Evolutionary conservation across 2,113 vertebrate genomes (phyloP).

Genomic region (Lipophrys pholis): DNA sequence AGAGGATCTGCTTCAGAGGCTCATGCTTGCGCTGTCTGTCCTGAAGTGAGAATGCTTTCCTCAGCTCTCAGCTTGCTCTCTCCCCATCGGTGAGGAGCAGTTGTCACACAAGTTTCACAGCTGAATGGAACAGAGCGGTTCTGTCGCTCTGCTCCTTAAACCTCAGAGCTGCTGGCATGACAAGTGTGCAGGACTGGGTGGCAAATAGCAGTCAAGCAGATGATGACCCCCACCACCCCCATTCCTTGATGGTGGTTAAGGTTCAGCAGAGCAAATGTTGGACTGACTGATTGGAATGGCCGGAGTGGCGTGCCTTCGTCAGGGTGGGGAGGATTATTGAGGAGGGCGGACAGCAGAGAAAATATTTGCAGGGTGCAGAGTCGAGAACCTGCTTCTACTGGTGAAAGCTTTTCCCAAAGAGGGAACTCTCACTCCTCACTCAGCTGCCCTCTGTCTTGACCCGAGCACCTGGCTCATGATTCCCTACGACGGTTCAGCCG

Average conservation of each 20-base stretch:
- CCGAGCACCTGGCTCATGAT: constrained; percentile 49
- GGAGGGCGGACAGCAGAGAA: constrained; percentile 59
- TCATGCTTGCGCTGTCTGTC: constrained; percentile 19
- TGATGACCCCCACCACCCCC: constrained; percentile 58
- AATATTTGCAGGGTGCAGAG: constrained; percentile 60
- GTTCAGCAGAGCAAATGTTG: constrained; percentile 67
- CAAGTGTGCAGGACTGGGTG: constrained; percentile 46
- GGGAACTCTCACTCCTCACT: constrained; percentile 61
- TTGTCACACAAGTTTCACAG: constrained; percentile 62
- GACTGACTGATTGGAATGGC: constrained; percentile 71
- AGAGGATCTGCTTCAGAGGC: constrained; percentile 30
- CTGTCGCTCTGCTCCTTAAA: constrained; percentile 61
- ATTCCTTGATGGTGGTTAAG: constrained; percentile 50
- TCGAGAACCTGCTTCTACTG: constrained; percentile 50
- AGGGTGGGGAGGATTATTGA: constrained; percentile 46
- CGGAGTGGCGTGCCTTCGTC: constrained; percentile 49
- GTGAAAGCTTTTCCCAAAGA: constrained; percentile 70
- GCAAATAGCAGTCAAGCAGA: constrained; percentile 55
- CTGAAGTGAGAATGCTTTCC: constrained; percentile 44
- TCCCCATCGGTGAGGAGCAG: constrained; percentile 65
- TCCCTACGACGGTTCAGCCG: constrained; percentile 2
- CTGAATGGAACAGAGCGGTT: constrained; percentile 59
- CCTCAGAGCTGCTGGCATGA: constrained; percentile 60
- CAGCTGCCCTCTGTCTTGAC: constrained; percentile 54
- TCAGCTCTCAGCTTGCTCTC: constrained; percentile 34